A percentile compares a stretch with the other conserved stretches of the same genome.
Conservation (phyloP, 1,140 invertebrate genomes). For the Brachionus paranguensis region DNA sequence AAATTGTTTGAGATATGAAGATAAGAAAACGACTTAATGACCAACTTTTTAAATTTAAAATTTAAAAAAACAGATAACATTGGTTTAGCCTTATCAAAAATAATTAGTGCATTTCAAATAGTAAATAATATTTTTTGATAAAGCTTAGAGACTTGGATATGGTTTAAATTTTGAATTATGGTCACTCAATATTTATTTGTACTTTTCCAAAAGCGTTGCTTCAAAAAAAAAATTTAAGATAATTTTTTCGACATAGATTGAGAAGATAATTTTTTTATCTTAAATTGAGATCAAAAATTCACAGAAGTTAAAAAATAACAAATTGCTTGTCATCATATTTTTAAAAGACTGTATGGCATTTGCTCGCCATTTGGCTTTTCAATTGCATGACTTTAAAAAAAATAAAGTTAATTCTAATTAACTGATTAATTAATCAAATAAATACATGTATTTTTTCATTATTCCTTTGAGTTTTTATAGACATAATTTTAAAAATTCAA, state of each 20-base stretch:
- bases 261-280: background rate
- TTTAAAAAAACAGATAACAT: conserved; percentile 10
- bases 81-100: background rate
- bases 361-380: background rate
- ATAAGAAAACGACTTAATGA: background rate
- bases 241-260: background rate
- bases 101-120: conserved; percentile 24
- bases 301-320: background rate
- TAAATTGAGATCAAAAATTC: background rate
- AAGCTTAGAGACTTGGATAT: background rate
- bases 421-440: background rate
- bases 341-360: background rate
- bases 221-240: background rate
- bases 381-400: background rate
- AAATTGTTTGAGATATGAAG: background rate
- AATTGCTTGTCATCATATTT: background rate
- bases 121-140: background rate
- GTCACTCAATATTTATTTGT: background rate
- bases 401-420: background rate
- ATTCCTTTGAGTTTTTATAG: background rate
- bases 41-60: background rate
- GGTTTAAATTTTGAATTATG: conserved; percentile 1
- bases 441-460: background rate
- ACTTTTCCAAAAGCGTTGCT: background rate
- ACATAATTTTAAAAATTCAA: background rate